Percentiles rank a stretch among this genome's conserved stretches.
These are phyloP conservation scores for Australoheros facetus DNA, from an alignment of 2,797 vertebrate species.

Conservation along the genomic window DNA sequence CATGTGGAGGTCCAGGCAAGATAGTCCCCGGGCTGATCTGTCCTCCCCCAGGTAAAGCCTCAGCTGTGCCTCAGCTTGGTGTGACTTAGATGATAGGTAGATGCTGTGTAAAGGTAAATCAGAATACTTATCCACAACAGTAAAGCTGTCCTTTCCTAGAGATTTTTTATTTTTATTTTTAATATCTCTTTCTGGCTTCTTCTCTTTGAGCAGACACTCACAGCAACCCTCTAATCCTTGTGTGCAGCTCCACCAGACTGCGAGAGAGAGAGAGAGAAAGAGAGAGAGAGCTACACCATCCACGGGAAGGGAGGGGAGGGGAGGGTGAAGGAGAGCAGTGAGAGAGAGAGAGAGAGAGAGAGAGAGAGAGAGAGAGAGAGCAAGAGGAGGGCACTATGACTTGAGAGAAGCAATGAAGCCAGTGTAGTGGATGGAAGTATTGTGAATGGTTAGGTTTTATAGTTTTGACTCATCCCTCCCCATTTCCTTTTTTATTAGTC, in stretches of 20 bases:
- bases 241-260: slow-evolving; percentile 77
- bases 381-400: slow-evolving; percentile 58
- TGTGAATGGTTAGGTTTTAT: slow-evolving; percentile 49
- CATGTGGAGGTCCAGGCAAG: slow-evolving; percentile 73
- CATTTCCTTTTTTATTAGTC: slow-evolving; percentile 26
- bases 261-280: slow-evolving; percentile 68
- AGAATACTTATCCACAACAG: slow-evolving; percentile 61
- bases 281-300: slow-evolving; percentile 73
- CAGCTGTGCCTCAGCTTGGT: slow-evolving; percentile 30
- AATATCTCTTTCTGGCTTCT: slow-evolving; percentile 54
- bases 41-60: slow-evolving; percentile 64
- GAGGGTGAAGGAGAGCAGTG: slow-evolving; percentile 71
- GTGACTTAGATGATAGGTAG: slow-evolving; percentile 16
- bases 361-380: too few species aligned
- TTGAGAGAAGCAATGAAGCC: slow-evolving; percentile 60
- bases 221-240: slow-evolving; percentile 77
- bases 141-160: slow-evolving; percentile 38
- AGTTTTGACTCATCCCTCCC: slow-evolving; percentile 26
- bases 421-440: slow-evolving; percentile 42
- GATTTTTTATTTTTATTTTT: neutral
- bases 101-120: slow-evolving; percentile 41
- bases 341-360: slow-evolving; percentile 50
- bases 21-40: slow-evolving; percentile 59
- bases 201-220: slow-evolving; percentile 73
- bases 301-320: slow-evolving; percentile 73